A percentile compares a stretch with the other conserved stretches of the same genome.
These are phyloP conservation scores for Acipenser transmontanus DNA, from an alignment of 2,797 vertebrate species.

Conservation along the genomic window DNA sequence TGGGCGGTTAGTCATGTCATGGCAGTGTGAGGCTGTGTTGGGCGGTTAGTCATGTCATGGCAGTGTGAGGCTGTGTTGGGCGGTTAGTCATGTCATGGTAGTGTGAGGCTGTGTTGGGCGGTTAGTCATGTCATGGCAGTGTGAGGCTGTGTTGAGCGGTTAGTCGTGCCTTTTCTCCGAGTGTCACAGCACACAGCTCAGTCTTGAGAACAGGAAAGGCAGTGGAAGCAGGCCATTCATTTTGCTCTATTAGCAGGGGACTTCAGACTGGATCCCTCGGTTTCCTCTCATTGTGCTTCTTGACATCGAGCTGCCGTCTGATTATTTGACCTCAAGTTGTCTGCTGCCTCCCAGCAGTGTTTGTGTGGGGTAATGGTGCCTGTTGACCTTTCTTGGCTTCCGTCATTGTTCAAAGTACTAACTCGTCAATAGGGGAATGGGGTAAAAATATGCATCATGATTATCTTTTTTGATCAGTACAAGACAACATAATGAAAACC, in stretches of 20 bases:
- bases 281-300: conserved; percentile 56
- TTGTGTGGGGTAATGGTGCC: neutral
- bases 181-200: no score
- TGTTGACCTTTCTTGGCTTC: neutral
- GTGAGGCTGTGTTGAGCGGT: conserved; percentile 7
- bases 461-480: no score
- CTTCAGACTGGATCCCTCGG: conserved; percentile 43
- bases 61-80: conserved; percentile 18
- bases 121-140: conserved; percentile 11
- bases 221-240: conserved; percentile 41
- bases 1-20: no score
- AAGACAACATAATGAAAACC: no score
- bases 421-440: no score
- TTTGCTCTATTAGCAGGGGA: conserved; percentile 49
- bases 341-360: neutral
- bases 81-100: conserved; percentile 9
- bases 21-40: neutral
- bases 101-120: neutral
- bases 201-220: conserved; percentile 42
- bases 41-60: conserved; percentile 5
- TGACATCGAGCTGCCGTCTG: conserved; percentile 21
- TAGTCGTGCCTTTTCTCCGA: neutral
- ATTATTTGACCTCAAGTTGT: neutral
- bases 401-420: neutral
- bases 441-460: no score